Evolutionary conservation across 2,888 invertebrate species (phyloP), one percentile per base, ranked within the genome.

Genomic region (Poecilus cupreus): DNA sequence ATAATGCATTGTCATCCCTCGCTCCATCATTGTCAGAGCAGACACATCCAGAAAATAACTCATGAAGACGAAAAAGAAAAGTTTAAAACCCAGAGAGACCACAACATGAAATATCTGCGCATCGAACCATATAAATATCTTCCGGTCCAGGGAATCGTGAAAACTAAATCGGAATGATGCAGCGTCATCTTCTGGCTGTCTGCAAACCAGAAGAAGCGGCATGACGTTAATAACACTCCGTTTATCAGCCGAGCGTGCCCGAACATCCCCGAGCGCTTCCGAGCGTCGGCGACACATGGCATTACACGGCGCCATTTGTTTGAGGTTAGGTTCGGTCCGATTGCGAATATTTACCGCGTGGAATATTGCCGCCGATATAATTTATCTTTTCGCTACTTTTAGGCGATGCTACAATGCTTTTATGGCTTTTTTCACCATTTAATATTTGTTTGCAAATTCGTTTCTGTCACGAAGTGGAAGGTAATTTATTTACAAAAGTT

Each of bases 121-220:
- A 76, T 54, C 76, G 76, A 76, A 54, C 76, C 76, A 76, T 76
- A 76, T 76, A 76, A 76, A 76, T 76, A 76, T 54, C 76, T 76
- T 76, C 76, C 76, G 76, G 37, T 16, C 57, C 57, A 57, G 11
- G 57, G 76, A 76, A 24, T 76, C 76, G 76, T 39, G 54, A 76
- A 57, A 76, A 76, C 76, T 57, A 76, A 76, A 76, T 76, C 76
- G 76, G 5, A 37, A 57, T 57, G 76, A 76, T 57, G 76, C 76
- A 76, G 51, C 76, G 76, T 57, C 76, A 76, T 76, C 75, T 75
- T 75, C 72, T 24, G 20, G 37, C 68, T 5, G 68, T 13, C 39
- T 16, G 16, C 0, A n/a, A 37, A 37, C 24, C 18, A 32, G 8
- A 32, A 8, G 11, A n/a, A 49, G 4, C 49, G 49, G 60, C 16